Base-by-base conservation (phyloP, 2,888 invertebrate genomes). In the Hypolimnas misippus region DNA sequence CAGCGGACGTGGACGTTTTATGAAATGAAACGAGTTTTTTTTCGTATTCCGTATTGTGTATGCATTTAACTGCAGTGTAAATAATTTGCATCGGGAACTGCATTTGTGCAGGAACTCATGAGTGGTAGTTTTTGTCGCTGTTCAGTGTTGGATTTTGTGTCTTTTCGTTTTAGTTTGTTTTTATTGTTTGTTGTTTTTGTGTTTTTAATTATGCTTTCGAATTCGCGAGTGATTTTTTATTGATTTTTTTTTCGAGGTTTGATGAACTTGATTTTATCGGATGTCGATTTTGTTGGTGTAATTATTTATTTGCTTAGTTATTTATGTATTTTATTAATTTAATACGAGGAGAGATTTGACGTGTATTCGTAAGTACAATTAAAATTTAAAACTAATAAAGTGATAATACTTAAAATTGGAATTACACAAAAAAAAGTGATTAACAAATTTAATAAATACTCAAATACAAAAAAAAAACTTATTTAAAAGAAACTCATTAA, bases 41-140 rank as follows among this genome's bases (percentile, higher is more conserved):
- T 72, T 58, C 59, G 62, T 57, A 64, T 70, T 71, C 70, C 67
- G 58, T 62, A 51, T 60, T 54, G 54, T 59, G 42, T 59, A 82
- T 90, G 89, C 89, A 89, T 73, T 76, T 73, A 66, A 79, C 72
- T 89, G 89, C 89, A 87, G 76, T 73, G 86, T 90, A 90, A 90
- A 90, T 92, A 90, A 88, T 88, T 91, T 89, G 90, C 91, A 90
- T 87, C 69, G 66, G 71, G 67, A 76, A 83, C 81, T 91, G 90
- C 91, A 90, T 79, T 78, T 69, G 75, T 68, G 68, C 50, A 68
- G 86, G 86, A 78, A 79, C 91, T 92, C 67, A 92, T 92, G 69
- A 92, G 91, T 89, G 91, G 89, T 90, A 78, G 67, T 67, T 73
- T 75, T 72, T 62, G 86, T 89, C 91, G 84, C 92, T 91, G 79